These are phyloP conservation scores for Halotydeus destructor DNA, from an alignment of 1,140 invertebrate genomes.

Conservation along the genomic window DNA sequence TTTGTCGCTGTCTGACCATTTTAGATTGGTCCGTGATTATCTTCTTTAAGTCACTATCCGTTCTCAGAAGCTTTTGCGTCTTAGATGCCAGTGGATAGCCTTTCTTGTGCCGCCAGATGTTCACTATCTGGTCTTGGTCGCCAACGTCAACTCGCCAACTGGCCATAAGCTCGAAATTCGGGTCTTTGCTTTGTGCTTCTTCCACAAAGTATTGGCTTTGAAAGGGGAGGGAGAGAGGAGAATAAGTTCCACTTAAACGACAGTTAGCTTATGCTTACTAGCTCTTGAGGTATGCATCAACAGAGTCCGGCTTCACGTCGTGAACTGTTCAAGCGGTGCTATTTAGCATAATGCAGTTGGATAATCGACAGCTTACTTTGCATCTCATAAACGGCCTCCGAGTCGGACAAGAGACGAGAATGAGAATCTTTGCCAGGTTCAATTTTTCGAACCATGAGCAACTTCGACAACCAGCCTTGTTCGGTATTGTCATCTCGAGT, in stretches of 20 bases:
- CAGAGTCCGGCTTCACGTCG: conserved; percentile 66
- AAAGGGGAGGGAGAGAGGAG: conserved; percentile 1
- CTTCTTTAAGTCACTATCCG: conserved; percentile 40
- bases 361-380: conserved; percentile 35
- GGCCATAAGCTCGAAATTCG: conserved; percentile 25
- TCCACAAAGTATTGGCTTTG: conserved; percentile 54
- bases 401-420: conserved; percentile 71
- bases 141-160: conserved; percentile 60
- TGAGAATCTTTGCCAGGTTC: conserved; percentile 86
- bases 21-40: conserved; percentile 57
- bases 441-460: conserved; percentile 58
- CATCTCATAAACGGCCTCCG: conserved; percentile 70
- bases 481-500: too few relatives aligned
- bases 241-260: conserved; percentile 1
- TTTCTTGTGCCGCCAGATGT: conserved; percentile 79
- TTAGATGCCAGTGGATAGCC: conserved; percentile 67
- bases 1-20: conserved; percentile 61
- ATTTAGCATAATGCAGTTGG: conserved; percentile 7
- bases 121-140: conserved; percentile 80
- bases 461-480: conserved; percentile 73
- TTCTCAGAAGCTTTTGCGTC: conserved; percentile 20
- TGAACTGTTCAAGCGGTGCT: conserved; percentile 34
- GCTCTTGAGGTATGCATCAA: conserved; percentile 61
- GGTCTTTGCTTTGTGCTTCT: conserved; percentile 46
- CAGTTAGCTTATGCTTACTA: conserved; percentile 44